Conservation (phyloP, 2,888 invertebrate genomes). For the Pachydiplax longipennis region DNA sequence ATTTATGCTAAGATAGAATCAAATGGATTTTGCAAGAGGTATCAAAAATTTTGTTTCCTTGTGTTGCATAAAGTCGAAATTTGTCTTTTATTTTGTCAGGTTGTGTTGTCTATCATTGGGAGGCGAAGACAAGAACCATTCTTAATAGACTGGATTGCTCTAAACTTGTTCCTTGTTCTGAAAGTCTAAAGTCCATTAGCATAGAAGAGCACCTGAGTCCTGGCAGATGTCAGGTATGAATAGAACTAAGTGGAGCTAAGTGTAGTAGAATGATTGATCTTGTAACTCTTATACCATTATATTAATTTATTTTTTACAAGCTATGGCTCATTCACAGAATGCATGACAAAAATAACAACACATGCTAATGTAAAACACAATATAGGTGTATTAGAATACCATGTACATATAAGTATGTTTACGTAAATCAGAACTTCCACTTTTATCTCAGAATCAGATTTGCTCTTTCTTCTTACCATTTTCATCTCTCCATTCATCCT, state of each 20-base stretch:
- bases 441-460: too few relatives aligned
- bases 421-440: too few relatives aligned
- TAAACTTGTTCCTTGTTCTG: constrained; percentile 90
- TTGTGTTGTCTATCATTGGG: constrained; percentile 89
- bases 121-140: constrained; percentile 70
- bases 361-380: too few relatives aligned
- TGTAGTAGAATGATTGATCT: background rate
- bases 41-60: too few relatives aligned
- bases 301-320: background rate
- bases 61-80: too few relatives aligned
- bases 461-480: constrained; percentile 1
- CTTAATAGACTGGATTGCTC: constrained; percentile 87
- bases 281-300: too few relatives aligned
- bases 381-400: too few relatives aligned
- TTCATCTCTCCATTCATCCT: background rate
- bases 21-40: too few relatives aligned
- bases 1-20: too few relatives aligned
- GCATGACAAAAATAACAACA: too few relatives aligned
- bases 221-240: constrained; percentile 74
- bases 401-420: too few relatives aligned
- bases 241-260: background rate
- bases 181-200: constrained; percentile 88
- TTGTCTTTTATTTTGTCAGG: constrained; percentile 62
- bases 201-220: constrained; percentile 85
- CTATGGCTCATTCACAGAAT: background rate